Percentiles rank a stretch among this genome's conserved stretches.
These are phyloP conservation scores for Xenopus petersii DNA, from an alignment of 2,797 vertebrate genomes.

Conservation along the genomic window DNA sequence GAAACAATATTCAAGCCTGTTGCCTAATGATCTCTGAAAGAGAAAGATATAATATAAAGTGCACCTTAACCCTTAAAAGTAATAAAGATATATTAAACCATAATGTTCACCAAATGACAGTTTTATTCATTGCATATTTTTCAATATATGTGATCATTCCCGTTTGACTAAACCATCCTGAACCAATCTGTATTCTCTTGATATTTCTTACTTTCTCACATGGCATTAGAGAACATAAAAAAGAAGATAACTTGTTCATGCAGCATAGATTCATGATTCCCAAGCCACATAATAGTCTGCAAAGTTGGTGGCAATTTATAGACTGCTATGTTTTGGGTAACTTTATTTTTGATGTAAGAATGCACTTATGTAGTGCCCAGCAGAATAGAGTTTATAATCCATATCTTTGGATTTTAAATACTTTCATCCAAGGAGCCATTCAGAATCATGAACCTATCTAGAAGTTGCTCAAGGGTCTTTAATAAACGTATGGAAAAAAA, in stretches of 20 bases:
- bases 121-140: conserved; percentile 33
- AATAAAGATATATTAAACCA: conserved; percentile 9
- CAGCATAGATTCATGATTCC: conserved; percentile 52
- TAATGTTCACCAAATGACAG: conserved; percentile 29
- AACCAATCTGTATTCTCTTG: conserved; percentile 44
- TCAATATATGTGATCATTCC: conserved; percentile 27
- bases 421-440: conserved; percentile 58
- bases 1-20: too few species aligned
- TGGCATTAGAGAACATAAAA: conserved; percentile 45
- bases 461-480: conserved; percentile 29
- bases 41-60: too few species aligned
- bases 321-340: conserved; percentile 46
- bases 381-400: conserved; percentile 60
- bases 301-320: conserved; percentile 57
- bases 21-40: too few species aligned
- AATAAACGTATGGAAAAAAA: conserved; percentile 4
- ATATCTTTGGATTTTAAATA: conserved; percentile 58
- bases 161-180: conserved; percentile 43
- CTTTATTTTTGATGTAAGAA: conserved; percentile 51
- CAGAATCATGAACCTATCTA: conserved; percentile 50
- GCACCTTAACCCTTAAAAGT: background rate
- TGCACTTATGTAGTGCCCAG: conserved; percentile 49
- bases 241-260: conserved; percentile 44
- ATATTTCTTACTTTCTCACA: conserved; percentile 42
- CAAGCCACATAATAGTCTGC: conserved; percentile 46